These are phyloP conservation scores for Rotaria socialis DNA, from an alignment of 2,888 invertebrate species.

Conservation along the genomic window DNA sequence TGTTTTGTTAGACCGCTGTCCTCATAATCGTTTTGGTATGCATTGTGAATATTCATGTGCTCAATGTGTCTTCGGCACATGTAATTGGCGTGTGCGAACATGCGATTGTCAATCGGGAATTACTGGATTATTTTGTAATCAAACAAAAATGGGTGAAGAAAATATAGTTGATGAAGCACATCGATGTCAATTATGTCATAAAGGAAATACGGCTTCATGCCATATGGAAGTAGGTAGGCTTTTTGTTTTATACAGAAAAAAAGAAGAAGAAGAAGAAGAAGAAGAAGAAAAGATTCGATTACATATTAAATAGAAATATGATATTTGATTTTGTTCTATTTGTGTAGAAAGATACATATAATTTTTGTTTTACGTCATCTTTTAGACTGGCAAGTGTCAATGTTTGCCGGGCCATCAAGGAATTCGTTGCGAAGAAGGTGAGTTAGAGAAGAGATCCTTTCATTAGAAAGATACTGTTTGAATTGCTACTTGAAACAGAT, in stretches of 20 bases:
- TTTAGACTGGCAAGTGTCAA: slow-evolving; percentile 33
- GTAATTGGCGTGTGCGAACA: slow-evolving; percentile 20
- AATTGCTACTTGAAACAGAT: not conserved
- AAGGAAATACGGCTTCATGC: slow-evolving; percentile 30
- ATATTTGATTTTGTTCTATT: not conserved
- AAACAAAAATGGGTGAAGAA: not conserved
- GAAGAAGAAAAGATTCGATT: not conserved
- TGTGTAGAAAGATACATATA: not conserved
- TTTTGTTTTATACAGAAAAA: not conserved
- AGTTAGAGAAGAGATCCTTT: not conserved
- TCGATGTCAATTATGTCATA: slow-evolving; percentile 27
- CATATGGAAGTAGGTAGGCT: slow-evolving; percentile 32
- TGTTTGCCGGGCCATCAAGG: slow-evolving; percentile 1
- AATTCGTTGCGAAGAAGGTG: slow-evolving; percentile 3
- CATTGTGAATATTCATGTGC: slow-evolving; percentile 9
- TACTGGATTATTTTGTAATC: slow-evolving; percentile 1
- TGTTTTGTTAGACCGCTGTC: not conserved
- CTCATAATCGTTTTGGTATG: not conserved
- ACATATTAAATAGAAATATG: not conserved
- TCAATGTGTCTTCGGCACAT: not conserved
- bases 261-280: not conserved
- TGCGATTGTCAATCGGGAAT: not conserved
- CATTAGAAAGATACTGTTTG: not conserved
- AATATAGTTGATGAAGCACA: not conserved
- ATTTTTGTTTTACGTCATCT: slow-evolving; percentile 1